Conservation (phyloP, 2,113 vertebrate genomes). For the Pseudolaguvia tuberculata region DNA sequence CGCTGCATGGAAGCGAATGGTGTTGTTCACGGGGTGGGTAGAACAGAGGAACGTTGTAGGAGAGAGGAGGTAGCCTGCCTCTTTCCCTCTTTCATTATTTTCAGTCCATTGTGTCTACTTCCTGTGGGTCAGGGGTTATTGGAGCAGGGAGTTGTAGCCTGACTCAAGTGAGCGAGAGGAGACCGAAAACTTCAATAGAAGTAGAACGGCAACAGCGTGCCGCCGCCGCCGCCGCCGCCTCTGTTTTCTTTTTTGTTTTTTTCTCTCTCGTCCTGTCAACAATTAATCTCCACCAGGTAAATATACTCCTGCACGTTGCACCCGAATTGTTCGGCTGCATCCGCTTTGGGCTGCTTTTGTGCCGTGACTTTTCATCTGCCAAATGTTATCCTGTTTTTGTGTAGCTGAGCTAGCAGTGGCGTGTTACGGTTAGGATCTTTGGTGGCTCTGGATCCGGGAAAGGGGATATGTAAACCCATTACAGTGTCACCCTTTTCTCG, state of each 20-base stretch:
- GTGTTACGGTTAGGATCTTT: conserved; percentile 6
- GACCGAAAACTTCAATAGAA: conserved; percentile 29
- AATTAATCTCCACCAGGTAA: conserved; percentile 39
- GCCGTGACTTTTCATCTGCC: background rate
- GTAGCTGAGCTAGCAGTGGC: background rate
- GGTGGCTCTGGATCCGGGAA: background rate
- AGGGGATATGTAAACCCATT: too few species aligned
- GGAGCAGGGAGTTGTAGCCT: conserved; percentile 82
- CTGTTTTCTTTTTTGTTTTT: too few species aligned
- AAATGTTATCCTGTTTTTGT: conserved; percentile 39
- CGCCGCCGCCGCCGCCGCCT: too few species aligned
- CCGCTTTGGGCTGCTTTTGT: conserved; percentile 2
- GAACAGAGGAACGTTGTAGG: conserved; percentile 43
- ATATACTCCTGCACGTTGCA: conserved; percentile 14
- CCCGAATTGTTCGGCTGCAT: conserved; percentile 9
- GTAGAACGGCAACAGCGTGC: conserved; percentile 22
- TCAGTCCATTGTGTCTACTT: conserved; percentile 92
- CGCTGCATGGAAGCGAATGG: conserved; percentile 4
- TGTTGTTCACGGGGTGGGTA: conserved; percentile 34
- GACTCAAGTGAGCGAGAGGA: conserved; percentile 53
- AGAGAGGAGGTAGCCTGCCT: conserved; percentile 39
- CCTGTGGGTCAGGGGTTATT: conserved; percentile 89
- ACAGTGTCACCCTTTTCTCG: too few species aligned
- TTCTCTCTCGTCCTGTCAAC: conserved; percentile 3
- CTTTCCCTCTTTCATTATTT: conserved; percentile 74